Evolutionary conservation across 2,888 invertebrate species (phyloP).

Genomic region (Morpho helenor): DNA sequence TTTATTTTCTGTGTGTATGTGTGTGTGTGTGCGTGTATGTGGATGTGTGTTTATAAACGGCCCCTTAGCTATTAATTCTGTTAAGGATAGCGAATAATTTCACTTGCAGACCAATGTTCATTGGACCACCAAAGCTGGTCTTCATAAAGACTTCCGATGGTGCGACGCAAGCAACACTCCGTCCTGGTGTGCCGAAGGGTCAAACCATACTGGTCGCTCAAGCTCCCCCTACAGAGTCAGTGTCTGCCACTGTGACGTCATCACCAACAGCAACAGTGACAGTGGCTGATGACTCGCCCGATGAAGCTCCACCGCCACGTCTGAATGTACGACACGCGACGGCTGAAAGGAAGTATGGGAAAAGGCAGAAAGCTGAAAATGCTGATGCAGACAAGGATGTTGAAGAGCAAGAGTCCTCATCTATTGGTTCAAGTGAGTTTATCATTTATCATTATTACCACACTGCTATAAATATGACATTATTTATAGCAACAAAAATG

Average conservation of each 20-base stretch:
- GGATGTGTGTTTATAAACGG: no score
- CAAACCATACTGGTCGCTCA: constrained; percentile 70
- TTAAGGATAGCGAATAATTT: no score
- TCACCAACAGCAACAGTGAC: constrained; percentile 31
- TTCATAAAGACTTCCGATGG: constrained; percentile 73
- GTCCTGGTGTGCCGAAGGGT: constrained; percentile 59
- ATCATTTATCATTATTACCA: no score
- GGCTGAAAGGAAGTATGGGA: constrained; percentile 64
- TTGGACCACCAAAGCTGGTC: constrained; percentile 72
- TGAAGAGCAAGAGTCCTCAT: constrained; percentile 40
- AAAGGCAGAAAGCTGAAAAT: constrained; percentile 62
- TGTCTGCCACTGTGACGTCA: constrained; percentile 27
- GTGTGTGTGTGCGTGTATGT: no score
- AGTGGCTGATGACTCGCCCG: constrained; percentile 42
- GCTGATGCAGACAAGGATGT: constrained; percentile 52
- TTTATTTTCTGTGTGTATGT: no score
- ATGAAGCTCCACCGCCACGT: constrained; percentile 47
- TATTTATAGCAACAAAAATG: no score
- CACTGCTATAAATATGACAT: no score
- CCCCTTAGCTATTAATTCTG: no score
- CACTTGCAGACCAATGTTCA: constrained; percentile 64
- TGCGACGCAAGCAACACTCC: constrained; percentile 52
- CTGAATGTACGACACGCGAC: constrained; percentile 52
- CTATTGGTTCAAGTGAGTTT: constrained; percentile 50
- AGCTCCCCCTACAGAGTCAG: constrained; percentile 38